Evolutionary conservation across 2,113 vertebrate genomes (phyloP), one percentile per base, ranked within the genome.

Genomic region (Variabilichromis moorii): DNA sequence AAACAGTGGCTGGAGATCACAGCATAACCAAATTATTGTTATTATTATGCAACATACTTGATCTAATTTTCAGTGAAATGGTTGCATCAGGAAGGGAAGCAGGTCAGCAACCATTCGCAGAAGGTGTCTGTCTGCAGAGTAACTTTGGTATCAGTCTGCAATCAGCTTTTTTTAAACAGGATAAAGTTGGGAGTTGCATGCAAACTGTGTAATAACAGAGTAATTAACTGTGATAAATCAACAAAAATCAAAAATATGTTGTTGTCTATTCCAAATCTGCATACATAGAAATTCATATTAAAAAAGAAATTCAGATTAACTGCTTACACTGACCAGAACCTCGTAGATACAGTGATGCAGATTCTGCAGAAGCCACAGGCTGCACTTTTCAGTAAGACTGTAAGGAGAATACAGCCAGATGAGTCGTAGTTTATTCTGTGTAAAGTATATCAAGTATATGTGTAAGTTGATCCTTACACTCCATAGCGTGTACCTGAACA

Each of bases 71-170:
- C 11, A 5, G 7, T 9, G 63, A 68, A 40, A 68, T 2, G 35
- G 2, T 21, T 21, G 35, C 10, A 21, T 40, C 17, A 13, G 35
- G 19, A 40, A 5, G 10, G 33, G 63, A 37, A 66, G 6, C 61
- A n/a, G 61, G 4, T 66, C 9, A 0, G 61, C 9, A 35, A n/a
- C 61, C 0, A 35, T 35, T 63, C 0, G 0, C 59, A 66, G 31
- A 3, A 37, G 4, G 1, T 21, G 21, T 12, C 7, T 21, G 6
- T 68, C 35, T 21, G 1, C 33, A 40, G 35, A 40, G 19, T 3
- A 21, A 68, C 4, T 68, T 21, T 68, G 19, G 63, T 13, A 37
- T 68, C 33, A 40, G 63, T 68, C 35, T 68, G 63, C 7, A 37
- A 21, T 21, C 31, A 35, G 17, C 59, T n/a, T 1, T 1, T 63